Evolutionary conservation across 92 coral and sea anemone genomes (phyloP), one percentile per base, ranked within the genome.

Genomic region (Porites cylindrica): DNA sequence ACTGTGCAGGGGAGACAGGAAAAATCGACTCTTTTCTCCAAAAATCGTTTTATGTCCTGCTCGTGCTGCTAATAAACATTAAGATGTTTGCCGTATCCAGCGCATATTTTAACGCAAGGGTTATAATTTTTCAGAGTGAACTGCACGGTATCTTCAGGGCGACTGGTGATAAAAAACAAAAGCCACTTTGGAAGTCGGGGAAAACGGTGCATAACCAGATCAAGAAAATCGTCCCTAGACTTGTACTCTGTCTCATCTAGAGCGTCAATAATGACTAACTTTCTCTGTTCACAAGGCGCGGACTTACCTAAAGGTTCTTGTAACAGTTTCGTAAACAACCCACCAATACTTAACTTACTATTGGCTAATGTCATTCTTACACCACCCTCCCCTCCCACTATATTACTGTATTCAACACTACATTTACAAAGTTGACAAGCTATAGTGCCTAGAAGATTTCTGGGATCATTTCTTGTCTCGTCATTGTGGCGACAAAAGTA

Each of bases 101-200:
- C 83, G 51, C 83, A 79, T 5, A 79, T 79, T 14, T 51, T 79
- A 13, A 79, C 2, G 18, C 83, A 79, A 1, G 83, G 83, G 11
- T 79, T 79, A 51, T 79, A 79, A 10, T 21, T 69, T 4, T 71
- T 51, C 56, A 88, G 56, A n/a, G 52, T 59, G 29, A 56, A n/a
- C 21, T 85, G 90, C 63, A 90, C 82, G 10, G 63, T 78, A 1
- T 82, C 83, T 61, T 88, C 91, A 12, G 91, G 91, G 54, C 93
- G 93, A 80, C 91, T 82, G 65, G 93, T 91, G 56, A 91, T 86
- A 69, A 91, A 91, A 24, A 91, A 91, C 50, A 81, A 76, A 70
- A 91, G 78, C 93, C 93, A 91, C 10, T 79, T 43, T 7, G 93
- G 93, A 66, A 91, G 91, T n/a, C 23, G 20, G 62, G 91, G 91